phyloP scores from a whole-genome alignment of 2,797 vertebrate species.

The Macropodus opercularis region DNA sequence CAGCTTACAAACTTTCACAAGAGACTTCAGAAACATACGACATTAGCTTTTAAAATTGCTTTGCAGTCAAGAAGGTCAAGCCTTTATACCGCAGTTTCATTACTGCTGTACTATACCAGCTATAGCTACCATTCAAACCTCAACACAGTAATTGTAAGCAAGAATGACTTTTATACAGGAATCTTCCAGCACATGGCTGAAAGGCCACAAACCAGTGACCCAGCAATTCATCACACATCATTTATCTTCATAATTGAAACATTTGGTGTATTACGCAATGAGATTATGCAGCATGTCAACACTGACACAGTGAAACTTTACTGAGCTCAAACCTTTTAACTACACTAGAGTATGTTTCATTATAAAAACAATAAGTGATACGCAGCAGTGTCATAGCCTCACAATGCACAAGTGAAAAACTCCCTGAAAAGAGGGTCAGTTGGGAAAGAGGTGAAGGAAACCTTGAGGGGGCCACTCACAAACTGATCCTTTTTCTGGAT shows the following conservation, averaged over 20 bases:
- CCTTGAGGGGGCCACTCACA: neutral
- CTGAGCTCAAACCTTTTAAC: neutral
- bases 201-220: neutral
- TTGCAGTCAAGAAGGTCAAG: slow-evolving; percentile 13
- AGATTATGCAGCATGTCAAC: neutral
- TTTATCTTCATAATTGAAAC: neutral
- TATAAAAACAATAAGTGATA: slow-evolving; percentile 40
- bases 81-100: neutral
- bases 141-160: slow-evolving; percentile 15
- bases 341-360: slow-evolving; percentile 1
- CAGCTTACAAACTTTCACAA: slow-evolving; percentile 28
- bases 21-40: slow-evolving; percentile 15
- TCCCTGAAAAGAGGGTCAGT: slow-evolving; percentile 9
- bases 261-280: neutral
- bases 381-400: slow-evolving; percentile 13
- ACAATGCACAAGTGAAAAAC: slow-evolving; percentile 10
- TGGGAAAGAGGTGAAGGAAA: slow-evolving; percentile 16
- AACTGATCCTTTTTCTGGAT: slow-evolving; percentile 14
- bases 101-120: neutral
- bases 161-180: slow-evolving; percentile 1
- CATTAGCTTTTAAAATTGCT: slow-evolving; percentile 7
- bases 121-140: neutral
- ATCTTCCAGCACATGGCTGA: slow-evolving; percentile 1
- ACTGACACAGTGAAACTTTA: neutral
- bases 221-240: neutral